phyloP scores from a whole-genome alignment of 2,797 vertebrate species.

The Anolis apletophallus region DNA sequence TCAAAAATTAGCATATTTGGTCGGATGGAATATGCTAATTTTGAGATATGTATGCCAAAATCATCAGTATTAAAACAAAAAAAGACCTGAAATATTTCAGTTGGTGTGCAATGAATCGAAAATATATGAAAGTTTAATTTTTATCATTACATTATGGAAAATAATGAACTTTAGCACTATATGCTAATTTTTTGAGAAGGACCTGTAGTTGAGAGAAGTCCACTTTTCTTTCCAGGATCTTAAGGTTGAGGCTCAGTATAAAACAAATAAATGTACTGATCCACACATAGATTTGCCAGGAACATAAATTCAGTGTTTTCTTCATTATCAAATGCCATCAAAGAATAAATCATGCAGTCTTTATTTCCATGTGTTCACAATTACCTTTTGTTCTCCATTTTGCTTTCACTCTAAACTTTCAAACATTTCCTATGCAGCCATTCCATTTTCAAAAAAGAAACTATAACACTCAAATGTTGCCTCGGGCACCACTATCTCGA shows the following conservation, averaged over 20 bases:
- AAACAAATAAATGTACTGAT: not conserved
- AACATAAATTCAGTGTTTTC: not conserved
- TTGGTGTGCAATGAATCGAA: no score
- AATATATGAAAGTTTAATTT: no score
- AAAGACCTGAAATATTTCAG: no score
- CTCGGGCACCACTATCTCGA: conserved; percentile 1
- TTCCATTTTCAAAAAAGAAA: not conserved
- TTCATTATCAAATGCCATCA: not conserved
- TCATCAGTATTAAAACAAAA: no score
- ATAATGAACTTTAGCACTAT: no score
- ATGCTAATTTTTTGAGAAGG: no score
- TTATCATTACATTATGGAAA: no score
- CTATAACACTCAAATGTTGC: not conserved
- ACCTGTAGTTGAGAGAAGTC: not conserved
- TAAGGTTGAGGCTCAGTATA: not conserved
- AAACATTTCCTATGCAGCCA: not conserved
- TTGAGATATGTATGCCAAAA: no score
- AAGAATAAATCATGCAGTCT: not conserved
- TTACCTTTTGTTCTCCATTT: not conserved
- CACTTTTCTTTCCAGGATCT: not conserved
- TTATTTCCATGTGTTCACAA: not conserved
- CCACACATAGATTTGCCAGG: not conserved
- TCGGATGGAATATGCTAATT: no score
- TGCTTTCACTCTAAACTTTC: not conserved
- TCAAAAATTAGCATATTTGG: no score